These are phyloP conservation scores for Drosophila koepferae DNA, from an alignment of 2,888 invertebrate species.

Conservation along the genomic window DNA sequence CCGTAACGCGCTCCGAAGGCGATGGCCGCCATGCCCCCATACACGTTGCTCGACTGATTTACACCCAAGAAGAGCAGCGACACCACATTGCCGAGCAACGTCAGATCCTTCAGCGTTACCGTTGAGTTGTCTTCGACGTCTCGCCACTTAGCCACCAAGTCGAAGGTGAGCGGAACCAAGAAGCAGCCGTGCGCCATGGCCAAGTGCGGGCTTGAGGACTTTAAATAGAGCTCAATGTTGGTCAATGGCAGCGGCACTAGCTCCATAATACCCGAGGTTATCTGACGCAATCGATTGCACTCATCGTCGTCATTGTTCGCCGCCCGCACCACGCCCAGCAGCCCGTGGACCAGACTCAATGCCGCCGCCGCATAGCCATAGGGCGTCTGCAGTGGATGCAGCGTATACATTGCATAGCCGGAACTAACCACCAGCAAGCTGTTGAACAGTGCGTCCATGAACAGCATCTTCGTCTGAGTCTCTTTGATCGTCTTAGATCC, in stretches of 20 bases:
- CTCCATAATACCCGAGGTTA: constrained; percentile 69
- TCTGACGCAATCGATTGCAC: constrained; percentile 44
- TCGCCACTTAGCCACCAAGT: constrained; percentile 57
- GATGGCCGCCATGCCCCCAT: constrained; percentile 64
- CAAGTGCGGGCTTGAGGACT: constrained; percentile 60
- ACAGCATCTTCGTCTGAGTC: constrained; percentile 40
- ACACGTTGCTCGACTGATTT: constrained; percentile 64
- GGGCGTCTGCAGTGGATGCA: constrained; percentile 66
- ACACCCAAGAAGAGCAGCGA: constrained; percentile 75
- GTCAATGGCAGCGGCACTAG: constrained; percentile 71
- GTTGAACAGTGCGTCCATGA: constrained; percentile 69
- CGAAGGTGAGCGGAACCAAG: constrained; percentile 73
- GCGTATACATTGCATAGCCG: constrained; percentile 69
- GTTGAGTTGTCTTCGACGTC: constrained; percentile 62
- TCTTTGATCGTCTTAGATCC: background rate
- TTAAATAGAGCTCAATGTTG: constrained; percentile 75
- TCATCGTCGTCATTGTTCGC: constrained; percentile 49
- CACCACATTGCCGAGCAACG: constrained; percentile 75
- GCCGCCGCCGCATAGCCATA: constrained; percentile 74
- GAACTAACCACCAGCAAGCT: constrained; percentile 74
- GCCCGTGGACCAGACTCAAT: constrained; percentile 70
- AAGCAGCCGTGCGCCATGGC: constrained; percentile 77
- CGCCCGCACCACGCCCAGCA: constrained; percentile 69
- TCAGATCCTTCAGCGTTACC: constrained; percentile 71
- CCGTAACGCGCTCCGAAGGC: constrained; percentile 66